phyloP scores from a whole-genome alignment of 1,140 invertebrate species.

The Drosophila ercepeae region DNA sequence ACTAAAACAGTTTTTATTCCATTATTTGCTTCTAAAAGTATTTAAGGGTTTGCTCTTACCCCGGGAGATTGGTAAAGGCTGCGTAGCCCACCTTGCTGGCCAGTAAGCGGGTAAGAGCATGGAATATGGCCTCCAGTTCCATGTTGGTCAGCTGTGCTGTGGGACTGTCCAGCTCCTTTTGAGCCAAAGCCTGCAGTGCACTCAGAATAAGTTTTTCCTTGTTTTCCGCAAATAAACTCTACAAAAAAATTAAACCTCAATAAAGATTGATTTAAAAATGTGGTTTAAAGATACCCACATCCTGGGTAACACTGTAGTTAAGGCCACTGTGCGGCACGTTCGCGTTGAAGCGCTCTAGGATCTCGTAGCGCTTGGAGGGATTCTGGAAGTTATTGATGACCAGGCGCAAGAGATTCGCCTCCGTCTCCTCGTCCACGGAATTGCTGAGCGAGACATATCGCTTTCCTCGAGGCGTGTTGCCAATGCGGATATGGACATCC shows the following conservation, averaged over 20 bases:
- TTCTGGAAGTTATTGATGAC: slow-evolving; percentile 83
- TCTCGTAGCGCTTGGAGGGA: slow-evolving; percentile 86
- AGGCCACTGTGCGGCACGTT: slow-evolving; percentile 99
- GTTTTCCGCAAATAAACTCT: slow-evolving; percentile 98
- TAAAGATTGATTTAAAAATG: background rate
- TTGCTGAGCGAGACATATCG: slow-evolving; percentile 94
- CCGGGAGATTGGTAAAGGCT: slow-evolving; percentile 95
- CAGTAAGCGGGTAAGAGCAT: slow-evolving; percentile 95
- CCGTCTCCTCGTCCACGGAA: slow-evolving; percentile 97
- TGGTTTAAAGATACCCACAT: slow-evolving; percentile 87
- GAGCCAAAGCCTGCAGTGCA: slow-evolving; percentile 91
- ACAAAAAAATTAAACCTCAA: slow-evolving; percentile 55
- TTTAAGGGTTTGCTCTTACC: slow-evolving; percentile 85
- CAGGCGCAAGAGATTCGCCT: slow-evolving; percentile 87
- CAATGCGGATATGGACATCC: slow-evolving; percentile 98
- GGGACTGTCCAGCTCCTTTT: slow-evolving; percentile 87
- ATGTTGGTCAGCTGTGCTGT: slow-evolving; percentile 85
- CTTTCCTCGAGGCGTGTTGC: slow-evolving; percentile 91
- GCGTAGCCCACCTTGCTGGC: slow-evolving; percentile 99
- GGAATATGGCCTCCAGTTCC: slow-evolving; percentile 96
- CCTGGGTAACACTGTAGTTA: slow-evolving; percentile 97
- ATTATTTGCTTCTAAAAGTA: background rate
- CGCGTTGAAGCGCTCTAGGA: slow-evolving; percentile 96
- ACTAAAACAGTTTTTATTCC: slow-evolving; percentile 83
- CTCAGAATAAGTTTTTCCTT: slow-evolving; percentile 97